Evolutionary conservation across 2,888 invertebrate genomes (phyloP).

Genomic region (Eupeodes luniger): DNA sequence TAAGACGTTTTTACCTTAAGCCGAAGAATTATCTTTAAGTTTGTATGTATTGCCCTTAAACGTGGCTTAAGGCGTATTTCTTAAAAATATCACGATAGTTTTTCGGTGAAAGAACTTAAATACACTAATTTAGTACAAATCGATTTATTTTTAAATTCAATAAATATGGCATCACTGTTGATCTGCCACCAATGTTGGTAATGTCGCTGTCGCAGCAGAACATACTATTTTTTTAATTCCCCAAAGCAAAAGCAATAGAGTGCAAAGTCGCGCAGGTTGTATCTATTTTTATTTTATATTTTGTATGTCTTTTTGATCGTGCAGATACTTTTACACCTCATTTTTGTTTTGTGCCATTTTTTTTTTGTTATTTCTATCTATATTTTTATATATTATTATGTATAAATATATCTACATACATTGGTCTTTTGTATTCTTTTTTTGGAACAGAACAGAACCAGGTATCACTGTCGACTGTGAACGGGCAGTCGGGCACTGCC

Average conservation of each 20-base stretch:
- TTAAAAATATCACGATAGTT: too few relatives aligned
- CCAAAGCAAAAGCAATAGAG: conserved; percentile 41
- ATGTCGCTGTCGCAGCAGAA: conserved; percentile 54
- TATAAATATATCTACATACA: conserved; percentile 12
- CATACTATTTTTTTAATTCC: conserved; percentile 36
- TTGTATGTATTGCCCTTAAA: too few relatives aligned
- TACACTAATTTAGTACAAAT: too few relatives aligned
- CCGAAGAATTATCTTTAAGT: too few relatives aligned
- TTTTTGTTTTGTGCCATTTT: conserved; percentile 45
- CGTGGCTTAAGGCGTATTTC: too few relatives aligned
- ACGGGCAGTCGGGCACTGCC: background rate
- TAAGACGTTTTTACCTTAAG: too few relatives aligned
- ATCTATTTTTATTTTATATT: conserved; percentile 59
- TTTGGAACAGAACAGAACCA: conserved; percentile 41
- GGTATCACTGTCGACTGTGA: conserved; percentile 2
- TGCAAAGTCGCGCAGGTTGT: conserved; percentile 68
- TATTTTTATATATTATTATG: conserved; percentile 3
- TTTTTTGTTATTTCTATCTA: conserved; percentile 16
- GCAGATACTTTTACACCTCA: conserved; percentile 72
- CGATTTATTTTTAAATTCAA: background rate
- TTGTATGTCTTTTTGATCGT: conserved; percentile 53
- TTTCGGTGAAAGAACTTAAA: too few relatives aligned
- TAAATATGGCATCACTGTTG: conserved; percentile 43
- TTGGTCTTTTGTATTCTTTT: conserved; percentile 28
- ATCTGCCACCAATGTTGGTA: conserved; percentile 58